Base-by-base conservation (phyloP, 64 coral and sea anemone genomes). In the Montipora sp. region DNA sequence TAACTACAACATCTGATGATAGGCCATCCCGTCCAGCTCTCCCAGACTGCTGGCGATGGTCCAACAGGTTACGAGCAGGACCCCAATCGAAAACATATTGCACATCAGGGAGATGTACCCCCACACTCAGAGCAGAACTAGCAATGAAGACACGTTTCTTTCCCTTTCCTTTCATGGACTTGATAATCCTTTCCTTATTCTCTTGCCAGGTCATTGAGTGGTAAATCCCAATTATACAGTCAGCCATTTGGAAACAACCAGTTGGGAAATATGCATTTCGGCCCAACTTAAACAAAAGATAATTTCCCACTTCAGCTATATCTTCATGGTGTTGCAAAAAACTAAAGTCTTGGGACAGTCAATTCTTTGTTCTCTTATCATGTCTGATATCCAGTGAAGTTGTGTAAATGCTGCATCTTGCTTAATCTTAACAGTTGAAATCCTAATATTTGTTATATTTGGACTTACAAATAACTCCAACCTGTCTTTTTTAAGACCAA, bases 191-290 rank as follows among this genome's bases (percentile, higher is more conserved):
- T 55, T 92, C 73, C 57, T 92, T 92, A 4, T 73, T 23, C 3
- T 92, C 49, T 1, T 44, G 13, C 57, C 69, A 84, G 51, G 90
- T 76, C 2, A 50, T 8, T 48, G 90, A 80, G 49, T 92, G 90
- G 73, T 77, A 92, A 59, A 92, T 92, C 4, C 73, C 57, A 24
- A 91, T 44, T 5, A 83, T 2, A 19, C 90, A 92, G 76, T 92
- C 50, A 8, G 76, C 51, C 51, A 55, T 55, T 55, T 55, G 51
- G 51, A 55, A 55, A 55, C 5, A 55, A 55, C 9, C 51, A 55
- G 51, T 55, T 55, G 51, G 51, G 51, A 55, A 55, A 55, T 55
- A 55, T 55, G 51, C 51, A 55, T 55, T 55, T 55, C 51, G 2
- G 51, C 80, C 66, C 57, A 81, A 51, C 48, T 58, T 81, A 47